Evolutionary conservation across 2,888 invertebrate species (phyloP).

Genomic region (Scrobipalpa atriplicella): DNA sequence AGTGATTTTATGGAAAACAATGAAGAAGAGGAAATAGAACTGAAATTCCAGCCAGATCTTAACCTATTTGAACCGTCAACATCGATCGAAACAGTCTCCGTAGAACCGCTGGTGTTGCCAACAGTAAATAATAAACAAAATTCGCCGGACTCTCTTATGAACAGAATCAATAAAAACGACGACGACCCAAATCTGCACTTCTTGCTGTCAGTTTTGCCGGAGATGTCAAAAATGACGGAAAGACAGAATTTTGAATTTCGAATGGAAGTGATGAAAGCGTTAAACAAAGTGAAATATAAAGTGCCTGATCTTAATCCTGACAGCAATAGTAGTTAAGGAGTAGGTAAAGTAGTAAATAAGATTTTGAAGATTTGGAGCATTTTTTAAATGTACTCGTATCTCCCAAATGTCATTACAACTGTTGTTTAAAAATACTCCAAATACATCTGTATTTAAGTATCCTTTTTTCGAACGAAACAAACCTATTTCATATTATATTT

Average conservation of each 20-base stretch:
- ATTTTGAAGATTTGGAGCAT: too few relatives aligned
- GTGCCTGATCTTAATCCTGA: constrained; percentile 32
- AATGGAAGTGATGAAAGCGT: constrained; percentile 33
- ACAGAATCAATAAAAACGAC: not conserved
- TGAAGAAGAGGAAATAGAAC: not conserved
- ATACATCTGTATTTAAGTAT: too few relatives aligned
- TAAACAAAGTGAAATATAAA: constrained; percentile 34
- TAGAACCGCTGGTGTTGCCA: not conserved
- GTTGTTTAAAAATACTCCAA: too few relatives aligned
- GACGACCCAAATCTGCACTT: not conserved
- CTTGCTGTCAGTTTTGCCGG: constrained; percentile 32
- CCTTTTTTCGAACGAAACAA: too few relatives aligned
- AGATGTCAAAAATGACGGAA: constrained; percentile 31
- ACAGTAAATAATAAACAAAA: not conserved
- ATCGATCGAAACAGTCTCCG: not conserved
- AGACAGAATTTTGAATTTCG: constrained; percentile 30
- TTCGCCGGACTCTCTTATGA: not conserved
- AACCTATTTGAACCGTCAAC: not conserved
- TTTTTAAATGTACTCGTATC: too few relatives aligned
- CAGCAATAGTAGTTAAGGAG: not conserved
- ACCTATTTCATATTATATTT: too few relatives aligned
- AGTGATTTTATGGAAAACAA: not conserved
- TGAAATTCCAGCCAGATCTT: not conserved
- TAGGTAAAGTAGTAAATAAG: too few relatives aligned
- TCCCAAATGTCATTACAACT: too few relatives aligned